These are phyloP conservation scores for Tenebrio molitor DNA, from an alignment of 1,140 invertebrate genomes.

Conservation along the genomic window DNA sequence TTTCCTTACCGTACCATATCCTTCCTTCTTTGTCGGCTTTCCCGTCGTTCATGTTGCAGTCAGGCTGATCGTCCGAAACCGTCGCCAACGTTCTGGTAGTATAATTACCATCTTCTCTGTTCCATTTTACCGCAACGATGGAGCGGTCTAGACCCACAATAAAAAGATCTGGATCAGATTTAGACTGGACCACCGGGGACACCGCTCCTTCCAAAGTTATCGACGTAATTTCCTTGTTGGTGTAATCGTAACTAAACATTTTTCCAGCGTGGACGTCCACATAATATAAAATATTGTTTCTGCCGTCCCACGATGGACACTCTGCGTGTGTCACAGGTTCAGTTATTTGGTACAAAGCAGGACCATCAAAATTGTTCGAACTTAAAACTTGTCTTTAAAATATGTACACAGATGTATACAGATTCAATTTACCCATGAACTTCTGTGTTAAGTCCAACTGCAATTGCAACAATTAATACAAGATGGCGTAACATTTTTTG, in stretches of 20 bases:
- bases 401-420: too few species aligned
- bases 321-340: conserved; percentile 71
- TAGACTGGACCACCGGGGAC: conserved; percentile 76
- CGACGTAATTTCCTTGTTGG: conserved; percentile 67
- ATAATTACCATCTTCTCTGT: conserved; percentile 67
- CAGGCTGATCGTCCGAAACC: conserved; percentile 71
- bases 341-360: conserved; percentile 64
- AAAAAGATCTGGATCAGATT: conserved; percentile 72
- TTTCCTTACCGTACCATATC: conserved; percentile 78
- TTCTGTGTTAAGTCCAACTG: too few species aligned
- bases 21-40: conserved; percentile 85
- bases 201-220: conserved; percentile 65
- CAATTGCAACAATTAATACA: too few species aligned
- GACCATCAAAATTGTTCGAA: conserved; percentile 1
- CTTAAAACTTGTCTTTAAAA: neutral
- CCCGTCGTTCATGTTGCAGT: conserved; percentile 85
- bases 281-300: conserved; percentile 73
- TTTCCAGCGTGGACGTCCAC: conserved; percentile 74
- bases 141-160: conserved; percentile 73
- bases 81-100: conserved; percentile 61
- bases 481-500: too few species aligned
- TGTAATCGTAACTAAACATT: conserved; percentile 71
- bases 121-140: conserved; percentile 76
- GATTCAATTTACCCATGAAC: too few species aligned
- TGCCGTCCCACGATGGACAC: conserved; percentile 77